Evolutionary conservation across 1,140 invertebrate genomes (phyloP).

Genomic region (Bicyclus anynana): DNA sequence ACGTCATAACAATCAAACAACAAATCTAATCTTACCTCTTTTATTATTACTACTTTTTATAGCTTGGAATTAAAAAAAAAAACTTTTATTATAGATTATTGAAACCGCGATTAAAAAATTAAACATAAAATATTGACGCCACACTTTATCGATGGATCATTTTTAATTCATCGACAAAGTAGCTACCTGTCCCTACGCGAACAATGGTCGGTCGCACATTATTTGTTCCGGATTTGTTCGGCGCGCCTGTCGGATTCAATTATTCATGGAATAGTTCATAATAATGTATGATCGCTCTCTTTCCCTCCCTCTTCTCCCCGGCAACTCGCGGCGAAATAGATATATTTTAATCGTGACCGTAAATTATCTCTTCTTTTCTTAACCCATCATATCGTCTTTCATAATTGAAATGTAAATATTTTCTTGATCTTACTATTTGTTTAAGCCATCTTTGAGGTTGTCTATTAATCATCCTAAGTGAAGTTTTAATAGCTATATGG

Average conservation of each 20-base stretch:
- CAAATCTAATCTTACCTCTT: too few species aligned
- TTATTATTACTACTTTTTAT: too few species aligned
- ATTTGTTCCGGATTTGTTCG: conserved; percentile 41
- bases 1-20: too few species aligned
- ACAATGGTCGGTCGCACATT: conserved; percentile 33
- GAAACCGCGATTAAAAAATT: neutral
- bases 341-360: neutral
- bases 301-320: neutral
- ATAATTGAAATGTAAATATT: too few species aligned
- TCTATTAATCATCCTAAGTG: too few species aligned
- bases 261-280: conserved; percentile 40
- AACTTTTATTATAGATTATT: neutral
- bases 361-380: neutral
- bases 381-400: too few species aligned
- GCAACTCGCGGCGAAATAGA: neutral
- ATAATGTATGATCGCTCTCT: conserved; percentile 24
- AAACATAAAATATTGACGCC: neutral
- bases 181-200: conserved; percentile 20
- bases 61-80: neutral
- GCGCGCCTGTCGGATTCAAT: conserved; percentile 42
- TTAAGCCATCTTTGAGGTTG: too few species aligned
- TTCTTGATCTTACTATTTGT: too few species aligned
- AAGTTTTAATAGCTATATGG: too few species aligned
- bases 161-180: neutral
- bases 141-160: conserved; percentile 8